These are phyloP conservation scores for Loris lydekkerianus DNA, from an alignment of 2,797 vertebrate species.

Conservation along the genomic window DNA sequence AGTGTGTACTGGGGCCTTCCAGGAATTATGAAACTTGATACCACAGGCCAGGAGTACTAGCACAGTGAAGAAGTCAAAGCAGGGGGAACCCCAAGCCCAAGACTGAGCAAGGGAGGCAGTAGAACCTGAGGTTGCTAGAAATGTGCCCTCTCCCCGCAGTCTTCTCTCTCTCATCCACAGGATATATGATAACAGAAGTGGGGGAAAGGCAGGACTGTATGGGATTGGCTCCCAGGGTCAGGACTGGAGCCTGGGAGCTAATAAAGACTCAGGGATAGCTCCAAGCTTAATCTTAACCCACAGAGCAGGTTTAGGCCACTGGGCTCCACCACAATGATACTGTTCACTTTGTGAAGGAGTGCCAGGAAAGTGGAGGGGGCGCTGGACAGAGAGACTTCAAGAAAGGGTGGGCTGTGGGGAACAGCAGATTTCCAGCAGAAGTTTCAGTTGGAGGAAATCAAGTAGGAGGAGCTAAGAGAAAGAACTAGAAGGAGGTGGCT, in stretches of 20 bases:
- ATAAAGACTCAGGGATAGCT: slow-evolving; percentile 24
- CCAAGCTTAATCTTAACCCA: neutral
- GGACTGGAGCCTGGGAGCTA: neutral
- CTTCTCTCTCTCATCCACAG: neutral
- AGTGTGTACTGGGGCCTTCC: slow-evolving; percentile 79
- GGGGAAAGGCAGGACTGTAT: neutral
- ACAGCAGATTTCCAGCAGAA: slow-evolving; percentile 55
- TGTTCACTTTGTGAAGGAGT: neutral
- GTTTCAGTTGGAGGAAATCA: slow-evolving; percentile 59
- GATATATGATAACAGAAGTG: neutral
- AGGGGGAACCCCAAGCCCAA: slow-evolving; percentile 68
- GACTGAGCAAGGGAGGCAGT: neutral
- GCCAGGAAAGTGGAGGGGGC: neutral
- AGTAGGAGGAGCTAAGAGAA: slow-evolving; percentile 54
- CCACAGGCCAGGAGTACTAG: slow-evolving; percentile 46
- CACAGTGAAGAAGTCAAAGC: slow-evolving; percentile 38
- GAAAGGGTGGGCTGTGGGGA: slow-evolving; percentile 40
- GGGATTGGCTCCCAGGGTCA: neutral
- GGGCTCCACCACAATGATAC: neutral
- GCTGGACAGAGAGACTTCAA: neutral
- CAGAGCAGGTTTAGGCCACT: neutral
- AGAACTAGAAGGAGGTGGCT: neutral
- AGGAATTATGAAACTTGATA: slow-evolving; percentile 85
- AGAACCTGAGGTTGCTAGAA: neutral
- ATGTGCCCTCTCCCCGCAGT: neutral